phyloP scores from a whole-genome alignment of 92 coral and sea anemone genomes.

The Nematostella vectensis region DNA sequence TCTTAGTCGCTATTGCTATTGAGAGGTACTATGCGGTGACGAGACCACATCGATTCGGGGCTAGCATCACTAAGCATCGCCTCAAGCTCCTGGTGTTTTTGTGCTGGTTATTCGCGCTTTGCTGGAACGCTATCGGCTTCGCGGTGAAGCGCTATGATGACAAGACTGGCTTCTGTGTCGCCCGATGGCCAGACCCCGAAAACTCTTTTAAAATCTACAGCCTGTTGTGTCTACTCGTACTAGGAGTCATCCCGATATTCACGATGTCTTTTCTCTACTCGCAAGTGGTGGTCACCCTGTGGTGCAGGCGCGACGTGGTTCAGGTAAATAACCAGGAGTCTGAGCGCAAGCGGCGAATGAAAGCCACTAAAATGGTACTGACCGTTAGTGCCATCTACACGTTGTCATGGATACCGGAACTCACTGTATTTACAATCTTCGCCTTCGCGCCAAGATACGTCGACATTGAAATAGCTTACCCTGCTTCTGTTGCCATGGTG shows the following conservation, averaged over 20 bases:
- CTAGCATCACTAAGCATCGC: slow-evolving; percentile 12
- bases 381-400: slow-evolving; percentile 46
- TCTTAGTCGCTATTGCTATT: slow-evolving; percentile 51
- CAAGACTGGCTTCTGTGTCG: slow-evolving; percentile 13
- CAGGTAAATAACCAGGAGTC: slow-evolving; percentile 26
- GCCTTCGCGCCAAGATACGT: slow-evolving; percentile 27
- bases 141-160: slow-evolving; percentile 28
- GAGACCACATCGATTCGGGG: slow-evolving; percentile 19
- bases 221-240: slow-evolving; percentile 16
- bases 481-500: slow-evolving; percentile 54
- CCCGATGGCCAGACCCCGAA: slow-evolving; percentile 21
- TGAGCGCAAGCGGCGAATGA: slow-evolving; percentile 22
- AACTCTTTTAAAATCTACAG: slow-evolving; percentile 29
- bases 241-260: slow-evolving; percentile 22
- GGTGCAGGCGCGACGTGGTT: slow-evolving; percentile 26
- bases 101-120: slow-evolving; percentile 34
- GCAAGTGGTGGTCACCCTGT: slow-evolving; percentile 19
- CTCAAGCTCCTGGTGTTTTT: slow-evolving; percentile 16
- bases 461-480: slow-evolving; percentile 26
- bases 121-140: slow-evolving; percentile 23
- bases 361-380: slow-evolving; percentile 41
- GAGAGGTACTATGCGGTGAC: slow-evolving; percentile 45
- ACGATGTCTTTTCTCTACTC: slow-evolving; percentile 23
- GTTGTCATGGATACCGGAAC: slow-evolving; percentile 40
- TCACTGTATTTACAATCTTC: slow-evolving; percentile 22